Conservation (phyloP, 23 tunicate species). For the Halocynthia roretzi region DNA sequence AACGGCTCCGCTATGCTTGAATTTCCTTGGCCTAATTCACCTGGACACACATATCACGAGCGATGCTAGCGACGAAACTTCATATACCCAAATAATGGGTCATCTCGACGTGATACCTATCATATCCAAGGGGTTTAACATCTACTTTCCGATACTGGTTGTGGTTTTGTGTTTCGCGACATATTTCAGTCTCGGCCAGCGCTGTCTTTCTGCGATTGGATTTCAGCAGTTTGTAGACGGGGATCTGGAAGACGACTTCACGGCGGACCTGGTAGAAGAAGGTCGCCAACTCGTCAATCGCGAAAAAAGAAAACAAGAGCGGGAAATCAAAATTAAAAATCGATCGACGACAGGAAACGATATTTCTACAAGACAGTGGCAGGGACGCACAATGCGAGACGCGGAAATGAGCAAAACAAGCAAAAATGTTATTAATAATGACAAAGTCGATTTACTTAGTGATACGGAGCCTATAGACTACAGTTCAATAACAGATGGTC, state of each 20-base stretch:
- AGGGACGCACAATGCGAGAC: slow-evolving; percentile 47
- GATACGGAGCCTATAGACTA: slow-evolving; percentile 64
- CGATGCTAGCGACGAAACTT: slow-evolving; percentile 38
- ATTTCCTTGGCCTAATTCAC: slow-evolving; percentile 92
- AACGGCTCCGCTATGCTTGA: slow-evolving; percentile 91
- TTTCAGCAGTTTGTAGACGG: slow-evolving; percentile 87
- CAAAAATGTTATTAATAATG: slow-evolving; percentile 16
- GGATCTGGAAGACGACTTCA: slow-evolving; percentile 67
- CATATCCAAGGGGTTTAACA: slow-evolving; percentile 92
- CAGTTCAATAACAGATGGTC: slow-evolving; percentile 30
- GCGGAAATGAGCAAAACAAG: slow-evolving; percentile 19
- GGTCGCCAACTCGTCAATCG: slow-evolving; percentile 68
- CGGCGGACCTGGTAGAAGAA: slow-evolving; percentile 83
- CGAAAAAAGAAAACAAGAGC: slow-evolving; percentile 52
- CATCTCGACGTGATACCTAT: slow-evolving; percentile 80
- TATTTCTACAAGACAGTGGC: slow-evolving; percentile 58
- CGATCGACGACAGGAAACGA: slow-evolving; percentile 28
- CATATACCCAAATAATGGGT: slow-evolving; percentile 95
- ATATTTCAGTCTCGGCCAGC: slow-evolving; percentile 84
- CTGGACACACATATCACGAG: slow-evolving; percentile 68
- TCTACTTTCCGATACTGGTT: slow-evolving; percentile 95
- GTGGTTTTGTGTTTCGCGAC: slow-evolving; percentile 87
- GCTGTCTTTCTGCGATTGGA: slow-evolving; percentile 78
- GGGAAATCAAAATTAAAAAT: slow-evolving; percentile 33
- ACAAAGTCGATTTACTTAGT: slow-evolving; percentile 51